phyloP scores from a whole-genome alignment of 2,113 vertebrate species.

The Columba livia region DNA sequence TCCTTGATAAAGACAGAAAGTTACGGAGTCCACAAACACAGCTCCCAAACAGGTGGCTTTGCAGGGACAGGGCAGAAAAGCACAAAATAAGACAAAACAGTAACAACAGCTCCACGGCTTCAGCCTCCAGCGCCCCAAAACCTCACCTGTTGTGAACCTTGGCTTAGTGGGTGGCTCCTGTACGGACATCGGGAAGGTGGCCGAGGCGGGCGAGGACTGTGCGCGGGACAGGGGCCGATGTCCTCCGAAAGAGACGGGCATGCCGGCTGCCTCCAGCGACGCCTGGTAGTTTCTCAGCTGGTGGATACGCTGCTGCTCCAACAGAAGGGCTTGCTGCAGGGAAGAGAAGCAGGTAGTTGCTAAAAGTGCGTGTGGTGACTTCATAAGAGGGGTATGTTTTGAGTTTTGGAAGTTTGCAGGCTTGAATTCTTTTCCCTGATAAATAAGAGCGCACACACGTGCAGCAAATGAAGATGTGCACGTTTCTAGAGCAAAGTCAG shows the following conservation, averaged over 20 bases:
- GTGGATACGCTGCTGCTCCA: constrained; percentile 96
- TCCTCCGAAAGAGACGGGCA: constrained; percentile 83
- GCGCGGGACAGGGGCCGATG: constrained; percentile 94
- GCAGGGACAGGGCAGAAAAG: neutral
- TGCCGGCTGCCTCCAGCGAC: constrained; percentile 90
- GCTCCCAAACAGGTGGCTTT: neutral
- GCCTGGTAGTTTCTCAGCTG: constrained; percentile 96
- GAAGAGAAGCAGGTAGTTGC: neutral
- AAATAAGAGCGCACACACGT: rapidly evolving
- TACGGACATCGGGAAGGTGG: constrained; percentile 89
- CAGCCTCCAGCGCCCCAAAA: neutral
- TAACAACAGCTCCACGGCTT: neutral
- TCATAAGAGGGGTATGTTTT: neutral
- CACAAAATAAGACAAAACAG: rapidly evolving
- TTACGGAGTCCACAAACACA: neutral
- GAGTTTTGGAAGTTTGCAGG: neutral
- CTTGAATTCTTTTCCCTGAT: neutral
- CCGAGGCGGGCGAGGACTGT: constrained; percentile 92
- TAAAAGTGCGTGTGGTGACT: neutral
- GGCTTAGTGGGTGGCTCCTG: constrained; percentile 90
- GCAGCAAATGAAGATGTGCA: neutral
- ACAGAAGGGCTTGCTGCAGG: constrained; percentile 89
- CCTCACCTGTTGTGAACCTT: constrained; percentile 92
- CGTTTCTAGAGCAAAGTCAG: neutral
- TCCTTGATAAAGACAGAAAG: neutral